Evolutionary conservation across 2,888 invertebrate genomes (phyloP), one percentile per base, ranked within the genome.

Genomic region (Lasioglossum figueresi): DNA sequence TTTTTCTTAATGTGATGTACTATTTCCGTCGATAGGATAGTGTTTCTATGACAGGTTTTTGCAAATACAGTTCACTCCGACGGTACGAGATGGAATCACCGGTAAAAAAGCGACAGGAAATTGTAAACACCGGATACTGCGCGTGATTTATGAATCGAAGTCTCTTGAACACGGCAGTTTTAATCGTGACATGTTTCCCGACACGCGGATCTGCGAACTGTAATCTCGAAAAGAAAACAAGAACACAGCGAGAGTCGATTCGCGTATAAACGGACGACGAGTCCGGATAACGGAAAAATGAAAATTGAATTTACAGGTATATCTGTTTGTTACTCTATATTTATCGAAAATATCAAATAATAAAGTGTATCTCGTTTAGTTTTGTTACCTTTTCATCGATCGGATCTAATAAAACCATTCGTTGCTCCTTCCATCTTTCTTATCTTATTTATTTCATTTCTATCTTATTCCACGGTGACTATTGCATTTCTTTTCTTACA

Each of bases 51-150:
- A 68, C 68, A 68, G 23, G 8, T 68, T 68, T 23, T 68, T 8
- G 34, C 23, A 10, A 23, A 37, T 37, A 37, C 23, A 23, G 34
- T 68, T 37, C 66, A 37, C 68, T 68, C 37, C 8, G 19, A 63
- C 34, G 34, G 8, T 8, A 12, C 34, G 19, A 37, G 23, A 68
- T 68, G 10, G 68, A 68, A 68, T 68, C 68, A 23, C 68, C 12
- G 68, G 10, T 1, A 19, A 37, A 31, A 68, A 68, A 23, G 31
- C 19, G 6, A 68, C 12, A 37, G 68, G 10, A 74, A 66, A 83
- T 45, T 37, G 78, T 63, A 66, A 82, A 79, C 66, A n/a, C 43
- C 43, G 77, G 2, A 68, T 59, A 45, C 31, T 10, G 43, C 40
- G 23, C 37, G 27, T n/a, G 63, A 68, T 40, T 71, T 52, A 37